These are phyloP conservation scores for Zophobas morio DNA, from an alignment of 1,140 invertebrate genomes.

Conservation along the genomic window DNA sequence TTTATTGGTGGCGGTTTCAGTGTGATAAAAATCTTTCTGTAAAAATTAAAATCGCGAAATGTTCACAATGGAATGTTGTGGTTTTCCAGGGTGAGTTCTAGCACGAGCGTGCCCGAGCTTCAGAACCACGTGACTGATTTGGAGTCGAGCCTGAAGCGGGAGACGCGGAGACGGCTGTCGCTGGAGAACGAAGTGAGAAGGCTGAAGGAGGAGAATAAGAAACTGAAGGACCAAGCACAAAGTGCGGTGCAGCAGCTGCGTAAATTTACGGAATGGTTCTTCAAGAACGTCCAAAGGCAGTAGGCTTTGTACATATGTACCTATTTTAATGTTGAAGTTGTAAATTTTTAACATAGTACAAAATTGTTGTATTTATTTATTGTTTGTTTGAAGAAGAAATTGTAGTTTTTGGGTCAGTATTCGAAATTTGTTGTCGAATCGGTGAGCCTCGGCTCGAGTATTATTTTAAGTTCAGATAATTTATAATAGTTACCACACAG, in stretches of 20 bases:
- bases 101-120: slow-evolving; percentile 72
- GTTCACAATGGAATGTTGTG: neutral
- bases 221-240: slow-evolving; percentile 90
- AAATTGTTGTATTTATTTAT: slow-evolving; percentile 54
- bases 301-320: slow-evolving; percentile 57
- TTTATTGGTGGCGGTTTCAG: too few species aligned
- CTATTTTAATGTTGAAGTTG: slow-evolving; percentile 35
- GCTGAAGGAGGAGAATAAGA: slow-evolving; percentile 86
- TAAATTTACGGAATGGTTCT: slow-evolving; percentile 95
- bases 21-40: too few species aligned
- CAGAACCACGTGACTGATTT: slow-evolving; percentile 76
- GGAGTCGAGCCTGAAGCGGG: slow-evolving; percentile 75
- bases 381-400: slow-evolving; percentile 43
- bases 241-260: slow-evolving; percentile 90
- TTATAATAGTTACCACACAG: slow-evolving; percentile 36
- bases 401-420: slow-evolving; percentile 36
- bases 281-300: slow-evolving; percentile 87
- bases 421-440: slow-evolving; percentile 32
- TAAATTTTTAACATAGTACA: slow-evolving; percentile 54
- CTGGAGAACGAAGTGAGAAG: slow-evolving; percentile 83
- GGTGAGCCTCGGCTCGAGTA: slow-evolving; percentile 17
- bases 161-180: slow-evolving; percentile 74
- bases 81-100: slow-evolving; percentile 61
- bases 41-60: too few species aligned
- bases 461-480: slow-evolving; percentile 35